Evolutionary conservation across 2,888 invertebrate genomes (phyloP).

Genomic region (Xestia xanthographa): DNA sequence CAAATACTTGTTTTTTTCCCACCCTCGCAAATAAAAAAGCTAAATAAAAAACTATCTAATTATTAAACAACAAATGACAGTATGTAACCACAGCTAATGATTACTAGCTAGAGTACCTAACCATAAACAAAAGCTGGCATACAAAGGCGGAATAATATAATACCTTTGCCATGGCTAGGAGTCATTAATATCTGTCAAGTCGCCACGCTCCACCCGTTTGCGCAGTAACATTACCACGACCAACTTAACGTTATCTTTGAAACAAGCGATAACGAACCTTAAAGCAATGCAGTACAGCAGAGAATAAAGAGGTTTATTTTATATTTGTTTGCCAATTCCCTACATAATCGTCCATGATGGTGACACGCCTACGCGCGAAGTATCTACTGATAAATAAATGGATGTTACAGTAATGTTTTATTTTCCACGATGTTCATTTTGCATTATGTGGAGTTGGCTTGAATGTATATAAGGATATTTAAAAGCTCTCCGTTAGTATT

Average conservation of each 20-base stretch:
- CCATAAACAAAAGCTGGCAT: constrained; percentile 54
- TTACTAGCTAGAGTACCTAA: constrained; percentile 22
- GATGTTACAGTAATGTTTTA: constrained; percentile 41
- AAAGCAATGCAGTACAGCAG: constrained; percentile 25
- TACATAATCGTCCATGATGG: constrained; percentile 58
- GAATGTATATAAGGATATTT: constrained; percentile 4
- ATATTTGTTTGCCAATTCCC: constrained; percentile 53
- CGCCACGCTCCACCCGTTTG: constrained; percentile 83
- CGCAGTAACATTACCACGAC: constrained; percentile 79
- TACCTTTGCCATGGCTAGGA: constrained; percentile 67
- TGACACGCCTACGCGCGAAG: constrained; percentile 60
- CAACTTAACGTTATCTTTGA: constrained; percentile 41
- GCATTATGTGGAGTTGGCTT: neutral
- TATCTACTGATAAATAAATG: constrained; percentile 58
- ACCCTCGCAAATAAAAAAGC: constrained; percentile 18
- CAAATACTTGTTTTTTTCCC: constrained; percentile 25
- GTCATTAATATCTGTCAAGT: constrained; percentile 87
- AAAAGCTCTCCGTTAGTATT: neutral
- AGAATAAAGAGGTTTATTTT: constrained; percentile 40
- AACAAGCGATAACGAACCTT: constrained; percentile 66
- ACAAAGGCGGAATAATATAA: constrained; percentile 57
- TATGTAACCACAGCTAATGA: constrained; percentile 44
- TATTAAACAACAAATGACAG: constrained; percentile 52
- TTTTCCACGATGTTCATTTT: constrained; percentile 39
- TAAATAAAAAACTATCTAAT: constrained; percentile 35